phyloP scores from a whole-genome alignment of 1,140 invertebrate species.

The Drosophila azteca region DNA sequence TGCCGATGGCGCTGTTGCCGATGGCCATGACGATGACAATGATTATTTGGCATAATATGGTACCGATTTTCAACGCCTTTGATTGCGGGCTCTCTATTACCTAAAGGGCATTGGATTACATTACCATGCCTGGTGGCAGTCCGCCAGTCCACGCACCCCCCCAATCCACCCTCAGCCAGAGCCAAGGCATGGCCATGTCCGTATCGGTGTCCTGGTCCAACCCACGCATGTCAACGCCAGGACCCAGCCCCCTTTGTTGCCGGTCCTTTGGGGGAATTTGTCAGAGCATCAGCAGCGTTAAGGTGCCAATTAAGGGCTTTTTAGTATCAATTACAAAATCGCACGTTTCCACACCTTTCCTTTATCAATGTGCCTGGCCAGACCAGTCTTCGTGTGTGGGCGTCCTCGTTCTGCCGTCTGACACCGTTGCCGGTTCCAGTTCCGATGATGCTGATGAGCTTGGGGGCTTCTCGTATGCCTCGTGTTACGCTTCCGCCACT shows the following conservation, averaged over 20 bases:
- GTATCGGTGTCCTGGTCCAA: constrained; percentile 43
- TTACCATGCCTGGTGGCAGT: constrained; percentile 13
- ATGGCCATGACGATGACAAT: constrained; percentile 40
- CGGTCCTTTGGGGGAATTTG: constrained; percentile 83
- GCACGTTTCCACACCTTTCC: constrained; percentile 82
- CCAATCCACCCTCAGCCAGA: constrained; percentile 2
- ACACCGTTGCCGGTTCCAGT: not conserved
- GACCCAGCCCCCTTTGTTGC: constrained; percentile 39
- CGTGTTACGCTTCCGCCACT: constrained; percentile 42
- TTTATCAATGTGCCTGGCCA: constrained; percentile 59
- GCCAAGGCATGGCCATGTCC: not conserved
- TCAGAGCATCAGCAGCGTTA: constrained; percentile 83
- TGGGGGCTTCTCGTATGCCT: constrained; percentile 14
- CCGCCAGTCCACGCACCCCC: not conserved
- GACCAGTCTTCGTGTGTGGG: constrained; percentile 16
- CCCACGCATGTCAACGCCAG: constrained; percentile 72
- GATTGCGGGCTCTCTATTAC: constrained; percentile 54
- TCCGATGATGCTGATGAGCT: not conserved
- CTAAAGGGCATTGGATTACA: constrained; percentile 74
- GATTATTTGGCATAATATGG: constrained; percentile 65
- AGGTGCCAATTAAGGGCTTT: constrained; percentile 83
- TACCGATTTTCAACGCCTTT: constrained; percentile 65
- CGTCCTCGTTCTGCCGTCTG: constrained; percentile 23
- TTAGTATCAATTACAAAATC: constrained; percentile 83
- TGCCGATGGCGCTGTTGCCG: constrained; percentile 7